These are phyloP conservation scores for Phorcus lineatus DNA, from an alignment of 2,888 invertebrate genomes.

Conservation along the genomic window DNA sequence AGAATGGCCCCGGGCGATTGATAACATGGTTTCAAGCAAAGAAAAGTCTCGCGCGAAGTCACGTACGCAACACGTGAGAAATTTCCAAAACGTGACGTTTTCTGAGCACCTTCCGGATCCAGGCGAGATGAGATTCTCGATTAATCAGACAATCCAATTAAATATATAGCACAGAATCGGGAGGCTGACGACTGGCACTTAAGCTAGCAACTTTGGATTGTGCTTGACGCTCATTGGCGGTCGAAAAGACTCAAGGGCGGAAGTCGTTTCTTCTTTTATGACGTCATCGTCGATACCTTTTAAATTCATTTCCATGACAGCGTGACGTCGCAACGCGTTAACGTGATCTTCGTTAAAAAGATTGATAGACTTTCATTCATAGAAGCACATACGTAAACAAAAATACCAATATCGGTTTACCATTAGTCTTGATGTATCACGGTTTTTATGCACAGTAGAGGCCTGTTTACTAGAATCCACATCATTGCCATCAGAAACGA, in stretches of 20 bases:
- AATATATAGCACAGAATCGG: background rate
- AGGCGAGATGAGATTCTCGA: background rate
- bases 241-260: background rate
- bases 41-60: background rate
- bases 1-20: too few species aligned
- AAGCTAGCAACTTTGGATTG: background rate
- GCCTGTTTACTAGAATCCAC: too few species aligned
- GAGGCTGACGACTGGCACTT: background rate
- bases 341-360: too few species aligned
- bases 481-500: too few species aligned
- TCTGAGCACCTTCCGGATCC: background rate
- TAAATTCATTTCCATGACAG: too few species aligned
- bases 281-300: background rate
- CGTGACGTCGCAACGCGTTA: too few species aligned
- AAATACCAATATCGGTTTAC: too few species aligned
- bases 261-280: background rate
- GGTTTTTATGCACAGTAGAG: too few species aligned
- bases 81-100: background rate
- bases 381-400: too few species aligned
- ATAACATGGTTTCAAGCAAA: background rate
- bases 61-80: background rate
- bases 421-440: too few species aligned
- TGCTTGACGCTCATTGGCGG: too few species aligned
- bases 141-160: conserved; percentile 10
- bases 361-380: too few species aligned